Conservation (phyloP, 2,888 invertebrate species). For the Xestoiulus laeticollis region DNA sequence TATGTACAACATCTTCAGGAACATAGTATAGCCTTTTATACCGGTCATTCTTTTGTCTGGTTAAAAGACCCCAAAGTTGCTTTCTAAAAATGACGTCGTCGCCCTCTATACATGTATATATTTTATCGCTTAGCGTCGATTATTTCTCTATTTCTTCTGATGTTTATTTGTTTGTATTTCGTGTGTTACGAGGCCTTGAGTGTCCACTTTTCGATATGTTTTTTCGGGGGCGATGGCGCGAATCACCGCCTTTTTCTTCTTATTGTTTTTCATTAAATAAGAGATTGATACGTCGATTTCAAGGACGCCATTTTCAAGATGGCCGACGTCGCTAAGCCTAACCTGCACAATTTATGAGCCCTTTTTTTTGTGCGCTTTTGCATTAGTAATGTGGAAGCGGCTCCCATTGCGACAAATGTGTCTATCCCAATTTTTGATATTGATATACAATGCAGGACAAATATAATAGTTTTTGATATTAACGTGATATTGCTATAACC, state of each 20-base stretch:
- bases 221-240: slow-evolving; percentile 27
- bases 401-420: background rate
- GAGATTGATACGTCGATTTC: slow-evolving; percentile 23
- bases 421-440: too few relatives aligned
- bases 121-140: too few relatives aligned
- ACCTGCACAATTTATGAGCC: background rate
- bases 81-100: too few relatives aligned
- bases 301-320: background rate
- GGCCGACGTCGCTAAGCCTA: background rate
- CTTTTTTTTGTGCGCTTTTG: background rate
- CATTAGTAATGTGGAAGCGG: background rate
- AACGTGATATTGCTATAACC: too few relatives aligned
- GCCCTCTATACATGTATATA: too few relatives aligned
- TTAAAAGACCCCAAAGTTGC: too few relatives aligned
- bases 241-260: background rate
- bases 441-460: too few relatives aligned
- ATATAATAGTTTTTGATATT: too few relatives aligned
- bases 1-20: too few relatives aligned
- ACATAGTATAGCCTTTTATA: too few relatives aligned
- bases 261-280: background rate
- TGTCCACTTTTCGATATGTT: background rate
- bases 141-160: background rate
- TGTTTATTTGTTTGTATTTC: background rate
- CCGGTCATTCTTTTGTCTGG: too few relatives aligned
- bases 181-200: background rate